Evolutionary conservation across 2,797 vertebrate species (phyloP).

Genomic region (Heteromormyrus szaboi): DNA sequence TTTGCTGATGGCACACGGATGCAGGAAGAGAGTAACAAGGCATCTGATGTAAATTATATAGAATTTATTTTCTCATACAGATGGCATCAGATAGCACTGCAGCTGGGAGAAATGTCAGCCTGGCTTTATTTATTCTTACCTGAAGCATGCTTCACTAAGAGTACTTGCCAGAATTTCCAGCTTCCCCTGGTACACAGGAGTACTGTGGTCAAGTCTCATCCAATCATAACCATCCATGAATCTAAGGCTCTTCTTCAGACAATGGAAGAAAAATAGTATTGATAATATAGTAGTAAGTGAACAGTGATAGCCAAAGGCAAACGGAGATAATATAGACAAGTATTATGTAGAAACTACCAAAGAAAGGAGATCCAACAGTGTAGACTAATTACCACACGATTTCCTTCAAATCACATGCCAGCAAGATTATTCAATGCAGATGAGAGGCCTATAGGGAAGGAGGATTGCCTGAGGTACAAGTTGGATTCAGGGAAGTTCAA

Average conservation of each 20-base stretch:
- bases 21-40: not conserved
- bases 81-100: not conserved
- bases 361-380: not conserved
- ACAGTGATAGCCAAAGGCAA: not conserved
- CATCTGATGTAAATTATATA: not conserved
- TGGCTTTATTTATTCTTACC: not conserved
- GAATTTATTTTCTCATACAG: not conserved
- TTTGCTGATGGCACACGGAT: not conserved
- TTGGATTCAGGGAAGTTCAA: not conserved
- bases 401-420: not conserved
- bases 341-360: not conserved
- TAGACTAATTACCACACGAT: not conserved
- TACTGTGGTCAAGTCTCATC: not conserved
- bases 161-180: not conserved
- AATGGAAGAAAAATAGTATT: not conserved
- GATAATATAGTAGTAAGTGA: not conserved
- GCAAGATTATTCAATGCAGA: not conserved
- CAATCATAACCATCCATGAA: not conserved
- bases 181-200: not conserved
- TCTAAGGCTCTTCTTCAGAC: not conserved
- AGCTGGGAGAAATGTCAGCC: not conserved
- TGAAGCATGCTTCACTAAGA: not conserved
- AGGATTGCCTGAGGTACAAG: not conserved
- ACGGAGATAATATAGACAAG: not conserved
- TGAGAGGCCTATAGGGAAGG: not conserved